phyloP scores from a whole-genome alignment of 2,888 invertebrate species.

The Epinotia ramella region DNA sequence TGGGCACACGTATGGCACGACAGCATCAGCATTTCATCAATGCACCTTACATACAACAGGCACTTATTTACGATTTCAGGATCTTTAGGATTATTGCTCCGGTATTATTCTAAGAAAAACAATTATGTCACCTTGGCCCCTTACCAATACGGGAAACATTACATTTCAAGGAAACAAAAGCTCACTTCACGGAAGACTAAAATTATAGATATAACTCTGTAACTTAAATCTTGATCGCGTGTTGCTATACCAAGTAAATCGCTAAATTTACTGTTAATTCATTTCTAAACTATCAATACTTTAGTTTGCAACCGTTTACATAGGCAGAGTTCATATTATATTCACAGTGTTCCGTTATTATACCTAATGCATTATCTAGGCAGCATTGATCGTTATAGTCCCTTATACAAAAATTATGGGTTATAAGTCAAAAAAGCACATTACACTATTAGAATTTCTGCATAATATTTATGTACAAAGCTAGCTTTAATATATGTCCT shows the following conservation, averaged over 20 bases:
- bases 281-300: conserved; percentile 30
- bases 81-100: conserved; percentile 54
- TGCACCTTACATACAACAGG: conserved; percentile 67
- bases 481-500: conserved; percentile 55
- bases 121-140: conserved; percentile 56
- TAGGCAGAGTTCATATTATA: conserved; percentile 46
- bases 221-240: conserved; percentile 33
- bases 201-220: conserved; percentile 38
- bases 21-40: conserved; percentile 55
- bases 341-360: conserved; percentile 55
- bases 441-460: conserved; percentile 58
- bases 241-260: conserved; percentile 37
- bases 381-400: conserved; percentile 50
- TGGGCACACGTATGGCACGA: conserved; percentile 64
- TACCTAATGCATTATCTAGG: conserved; percentile 58
- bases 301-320: conserved; percentile 36
- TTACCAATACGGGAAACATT: conserved; percentile 58
- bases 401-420: conserved; percentile 55
- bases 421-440: conserved; percentile 60
- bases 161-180: conserved; percentile 38
- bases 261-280: conserved; percentile 22
- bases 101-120: conserved; percentile 44
- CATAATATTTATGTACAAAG: conserved; percentile 69
- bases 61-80: conserved; percentile 64
- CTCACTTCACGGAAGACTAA: conserved; percentile 55